Percentiles rank a stretch among this genome's conserved stretches.
These are phyloP conservation scores for Drosophila ohnishii DNA, from an alignment of 1,140 invertebrate genomes.

Conservation along the genomic window DNA sequence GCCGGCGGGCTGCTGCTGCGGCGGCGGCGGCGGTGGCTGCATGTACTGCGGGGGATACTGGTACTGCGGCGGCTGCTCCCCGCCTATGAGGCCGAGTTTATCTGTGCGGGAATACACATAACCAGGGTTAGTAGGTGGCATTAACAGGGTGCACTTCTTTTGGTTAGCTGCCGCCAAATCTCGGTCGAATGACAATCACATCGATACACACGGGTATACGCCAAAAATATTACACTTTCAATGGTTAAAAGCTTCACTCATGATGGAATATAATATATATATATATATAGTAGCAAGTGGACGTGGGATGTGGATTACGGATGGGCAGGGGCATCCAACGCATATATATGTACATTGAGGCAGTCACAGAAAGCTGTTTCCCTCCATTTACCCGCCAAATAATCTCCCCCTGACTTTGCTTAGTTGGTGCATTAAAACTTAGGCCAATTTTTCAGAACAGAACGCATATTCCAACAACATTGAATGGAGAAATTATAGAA, in stretches of 20 bases:
- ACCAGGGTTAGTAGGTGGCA: conserved; percentile 5
- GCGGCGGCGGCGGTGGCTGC: conserved; percentile 74
- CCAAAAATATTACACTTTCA: conserved; percentile 58
- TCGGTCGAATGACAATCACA: conserved; percentile 68
- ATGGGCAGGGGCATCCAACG: conserved; percentile 15
- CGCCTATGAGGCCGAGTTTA: conserved; percentile 83
- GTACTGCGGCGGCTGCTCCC: conserved; percentile 81
- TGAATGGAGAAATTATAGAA: conserved; percentile 35
- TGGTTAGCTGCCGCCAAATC: conserved; percentile 26
- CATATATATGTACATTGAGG: conserved; percentile 36
- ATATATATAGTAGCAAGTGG: conserved; percentile 33
- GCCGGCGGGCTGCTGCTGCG: conserved; percentile 68
- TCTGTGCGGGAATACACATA: conserved; percentile 41
- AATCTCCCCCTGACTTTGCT: conserved; percentile 7
- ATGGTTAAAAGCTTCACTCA: conserved; percentile 57
- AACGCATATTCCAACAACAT: conserved; percentile 41
- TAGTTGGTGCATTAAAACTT: conserved; percentile 42
- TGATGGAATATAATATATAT: conserved; percentile 32
- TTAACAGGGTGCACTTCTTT: background rate
- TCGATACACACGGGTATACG: conserved; percentile 69
- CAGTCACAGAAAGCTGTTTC: conserved; percentile 29
- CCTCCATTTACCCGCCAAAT: background rate
- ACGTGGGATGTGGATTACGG: conserved; percentile 30
- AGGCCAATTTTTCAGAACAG: conserved; percentile 33
- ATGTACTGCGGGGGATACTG: conserved; percentile 82